Evolutionary conservation across 2,113 vertebrate species (phyloP).

Genomic region (Phyllostomus discolor): DNA sequence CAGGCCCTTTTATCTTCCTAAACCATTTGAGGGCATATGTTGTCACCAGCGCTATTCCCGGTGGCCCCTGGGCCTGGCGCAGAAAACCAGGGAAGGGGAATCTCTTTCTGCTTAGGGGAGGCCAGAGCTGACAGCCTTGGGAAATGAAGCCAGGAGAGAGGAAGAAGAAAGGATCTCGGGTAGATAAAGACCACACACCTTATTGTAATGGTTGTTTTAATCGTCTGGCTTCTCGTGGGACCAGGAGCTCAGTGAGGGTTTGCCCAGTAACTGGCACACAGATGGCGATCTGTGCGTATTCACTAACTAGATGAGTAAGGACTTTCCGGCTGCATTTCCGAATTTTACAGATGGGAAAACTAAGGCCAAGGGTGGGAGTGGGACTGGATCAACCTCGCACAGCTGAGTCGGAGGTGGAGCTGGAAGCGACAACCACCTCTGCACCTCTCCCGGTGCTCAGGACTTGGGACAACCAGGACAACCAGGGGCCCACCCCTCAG

Average conservation of each 20-base stretch:
- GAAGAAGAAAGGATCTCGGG: not conserved
- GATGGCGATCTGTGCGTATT: not conserved
- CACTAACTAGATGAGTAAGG: conserved; percentile 17
- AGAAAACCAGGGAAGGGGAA: not conserved
- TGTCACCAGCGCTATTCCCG: not conserved
- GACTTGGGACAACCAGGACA: not conserved
- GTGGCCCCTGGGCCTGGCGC: not conserved
- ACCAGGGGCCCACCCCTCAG: conserved; percentile 2
- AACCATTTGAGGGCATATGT: not conserved
- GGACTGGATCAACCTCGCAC: not conserved
- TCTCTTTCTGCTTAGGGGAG: not conserved
- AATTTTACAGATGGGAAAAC: conserved; percentile 25
- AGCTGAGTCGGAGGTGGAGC: not conserved
- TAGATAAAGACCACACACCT: conserved; percentile 23
- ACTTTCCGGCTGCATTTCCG: not conserved
- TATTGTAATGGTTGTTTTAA: conserved; percentile 50
- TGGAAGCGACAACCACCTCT: not conserved
- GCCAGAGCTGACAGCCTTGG: not conserved
- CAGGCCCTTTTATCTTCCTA: not conserved
- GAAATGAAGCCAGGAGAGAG: not conserved
- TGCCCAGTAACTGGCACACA: conserved; percentile 6
- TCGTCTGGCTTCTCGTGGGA: conserved; percentile 24
- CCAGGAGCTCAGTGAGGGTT: not conserved
- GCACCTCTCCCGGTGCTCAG: not conserved
- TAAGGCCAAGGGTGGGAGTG: conserved; percentile 3